Base-by-base conservation (phyloP, 1,140 invertebrate species). In the Amyelois transitella region DNA sequence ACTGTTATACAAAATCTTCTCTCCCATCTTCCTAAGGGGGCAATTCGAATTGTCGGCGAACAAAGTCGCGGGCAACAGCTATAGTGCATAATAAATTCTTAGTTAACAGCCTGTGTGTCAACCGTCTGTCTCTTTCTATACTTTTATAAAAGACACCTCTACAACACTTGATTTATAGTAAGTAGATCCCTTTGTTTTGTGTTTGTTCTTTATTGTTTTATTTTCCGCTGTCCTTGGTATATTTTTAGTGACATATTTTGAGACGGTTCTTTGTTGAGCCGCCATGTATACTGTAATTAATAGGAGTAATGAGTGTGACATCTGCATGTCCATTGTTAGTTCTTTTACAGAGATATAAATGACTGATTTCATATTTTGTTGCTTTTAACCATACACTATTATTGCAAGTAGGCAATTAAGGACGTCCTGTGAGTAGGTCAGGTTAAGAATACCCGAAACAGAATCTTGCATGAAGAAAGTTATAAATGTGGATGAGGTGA, bases 41-140 rank as follows among this genome's bases (percentile, higher is more conserved):
- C n/a, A n/a, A n/a, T n/a, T n/a, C n/a, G n/a, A n/a, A n/a, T n/a
- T n/a, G n/a, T n/a, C n/a, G n/a, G n/a, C n/a, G n/a, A n/a, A n/a
- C n/a, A n/a, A n/a, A n/a, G n/a, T n/a, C n/a, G n/a, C n/a, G n/a
- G n/a, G n/a, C n/a, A n/a, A n/a, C n/a, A n/a, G 54, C 28, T 64
- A 60, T 82, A 76, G 79, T 82, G 71, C 72, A 79, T 68, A 67
- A 81, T 85, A 85, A 85, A 85, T 85, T 81, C 56, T 59, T 54
- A 57, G 67, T 77, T 82, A 81, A 81, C 73, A 75, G 72, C 43
- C 63, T 67, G 61, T 48, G 60, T 61, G 66, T 76, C 69, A 70
- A 58, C 56, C 62, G 60, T 60, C 55, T 66, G 64, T 12, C 24
- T 24, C 62, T 61, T 58, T 68, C 62, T 55, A 63, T 65, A 64